These are phyloP conservation scores for Agrochola lychnidis DNA, from an alignment of 2,888 invertebrate species.

Conservation along the genomic window DNA sequence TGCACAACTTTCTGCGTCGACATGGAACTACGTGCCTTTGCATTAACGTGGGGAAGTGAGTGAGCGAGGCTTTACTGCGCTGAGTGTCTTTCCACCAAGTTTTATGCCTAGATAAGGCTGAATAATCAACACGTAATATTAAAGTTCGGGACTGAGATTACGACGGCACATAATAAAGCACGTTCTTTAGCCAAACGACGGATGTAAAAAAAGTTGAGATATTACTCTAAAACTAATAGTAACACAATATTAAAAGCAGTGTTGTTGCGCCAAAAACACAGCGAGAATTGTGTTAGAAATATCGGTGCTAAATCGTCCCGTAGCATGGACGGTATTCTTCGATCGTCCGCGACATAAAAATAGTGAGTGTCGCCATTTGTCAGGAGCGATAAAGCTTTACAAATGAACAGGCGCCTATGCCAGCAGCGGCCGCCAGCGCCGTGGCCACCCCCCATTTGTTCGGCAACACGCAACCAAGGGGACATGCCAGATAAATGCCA, in stretches of 20 bases:
- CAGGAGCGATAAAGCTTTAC: constrained; percentile 87
- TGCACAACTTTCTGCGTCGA: constrained; percentile 88
- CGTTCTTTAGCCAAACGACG: constrained; percentile 30
- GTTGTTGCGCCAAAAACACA: constrained; percentile 38
- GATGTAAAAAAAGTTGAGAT: constrained; percentile 34
- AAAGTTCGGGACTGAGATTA: constrained; percentile 67
- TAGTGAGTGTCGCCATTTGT: constrained; percentile 85
- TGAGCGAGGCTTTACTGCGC: constrained; percentile 83
- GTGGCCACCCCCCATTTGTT: constrained; percentile 83
- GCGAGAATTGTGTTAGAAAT: constrained; percentile 38
- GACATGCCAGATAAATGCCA: constrained; percentile 81
- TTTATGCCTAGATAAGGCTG: constrained; percentile 85
- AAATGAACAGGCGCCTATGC: constrained; percentile 86
- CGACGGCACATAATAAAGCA: constrained; percentile 59
- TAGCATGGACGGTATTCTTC: constrained; percentile 72
- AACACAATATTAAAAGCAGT: constrained; percentile 15
- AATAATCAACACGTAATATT: constrained; percentile 86
- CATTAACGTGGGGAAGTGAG: constrained; percentile 88
- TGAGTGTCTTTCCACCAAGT: constrained; percentile 86
- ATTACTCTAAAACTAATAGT: constrained; percentile 20
- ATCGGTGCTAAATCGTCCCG: constrained; percentile 56
- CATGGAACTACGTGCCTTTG: constrained; percentile 89
- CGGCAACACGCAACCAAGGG: constrained; percentile 82
- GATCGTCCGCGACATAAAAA: constrained; percentile 84
- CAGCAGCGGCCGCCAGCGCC: constrained; percentile 76